A percentile compares a stretch with the other conserved stretches of the same genome.
Evolutionary conservation across 1,140 invertebrate genomes (phyloP).

Genomic region (Trachelipus rathkii): DNA sequence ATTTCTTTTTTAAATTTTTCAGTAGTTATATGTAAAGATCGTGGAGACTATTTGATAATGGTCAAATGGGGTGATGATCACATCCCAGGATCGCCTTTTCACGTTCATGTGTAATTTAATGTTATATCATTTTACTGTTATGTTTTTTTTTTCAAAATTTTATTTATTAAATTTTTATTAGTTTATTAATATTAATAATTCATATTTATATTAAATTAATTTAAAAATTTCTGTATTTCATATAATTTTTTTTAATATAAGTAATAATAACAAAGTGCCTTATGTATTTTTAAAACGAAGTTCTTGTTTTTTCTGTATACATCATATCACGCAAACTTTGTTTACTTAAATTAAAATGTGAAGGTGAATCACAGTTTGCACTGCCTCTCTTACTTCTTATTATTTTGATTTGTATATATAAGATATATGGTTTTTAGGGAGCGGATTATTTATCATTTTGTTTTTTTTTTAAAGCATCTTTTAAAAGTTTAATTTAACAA

Average conservation of each 20-base stretch:
- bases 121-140: not conserved
- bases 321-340: not conserved
- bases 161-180: not conserved
- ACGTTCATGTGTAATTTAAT: not conserved
- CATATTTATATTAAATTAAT: not conserved
- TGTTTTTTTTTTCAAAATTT: no score
- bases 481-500: no score
- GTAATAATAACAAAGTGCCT: constrained; percentile 3
- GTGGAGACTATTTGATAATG: constrained; percentile 89
- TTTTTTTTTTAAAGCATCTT: no score
- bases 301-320: not conserved
- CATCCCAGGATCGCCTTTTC: constrained; percentile 90
- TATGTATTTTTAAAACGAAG: not conserved
- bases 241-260: not conserved
- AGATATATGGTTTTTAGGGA: not conserved
- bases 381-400: not conserved
- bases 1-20: constrained; percentile 47
- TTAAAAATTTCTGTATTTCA: not conserved
- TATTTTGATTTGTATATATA: not conserved
- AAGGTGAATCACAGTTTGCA: not conserved
- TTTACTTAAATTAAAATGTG: not conserved
- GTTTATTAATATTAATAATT: not conserved
- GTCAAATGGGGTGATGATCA: constrained; percentile 97
- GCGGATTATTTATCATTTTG: not conserved
- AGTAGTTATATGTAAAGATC: constrained; percentile 67